Evolutionary conservation across 2,888 invertebrate genomes (phyloP).

Genomic region (Phengaris arion): DNA sequence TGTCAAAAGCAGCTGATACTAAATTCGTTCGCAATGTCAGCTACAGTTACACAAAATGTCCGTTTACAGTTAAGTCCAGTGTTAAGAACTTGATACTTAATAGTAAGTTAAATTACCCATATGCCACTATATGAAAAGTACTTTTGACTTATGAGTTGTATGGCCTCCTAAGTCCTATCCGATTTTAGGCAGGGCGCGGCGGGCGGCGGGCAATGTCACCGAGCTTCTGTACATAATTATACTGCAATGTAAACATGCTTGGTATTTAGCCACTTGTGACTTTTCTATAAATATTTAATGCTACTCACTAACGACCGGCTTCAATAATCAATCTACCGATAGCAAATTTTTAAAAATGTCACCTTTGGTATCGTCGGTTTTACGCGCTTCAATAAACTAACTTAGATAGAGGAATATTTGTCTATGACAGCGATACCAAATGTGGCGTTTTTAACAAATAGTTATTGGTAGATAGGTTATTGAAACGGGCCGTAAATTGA

Average conservation of each 20-base stretch:
- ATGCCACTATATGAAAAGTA: background rate
- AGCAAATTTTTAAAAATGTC: too few species aligned
- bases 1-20: background rate
- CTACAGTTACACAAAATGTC: background rate
- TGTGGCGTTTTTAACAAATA: too few species aligned
- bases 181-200: constrained; percentile 12
- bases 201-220: background rate
- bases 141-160: background rate
- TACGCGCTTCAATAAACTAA: too few species aligned
- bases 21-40: background rate
- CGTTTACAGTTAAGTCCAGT: background rate
- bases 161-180: constrained; percentile 14
- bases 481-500: background rate
- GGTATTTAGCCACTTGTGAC: background rate
- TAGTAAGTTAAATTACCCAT: background rate
- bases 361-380: too few species aligned
- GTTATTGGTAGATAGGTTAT: too few species aligned
- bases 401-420: too few species aligned
- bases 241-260: background rate
- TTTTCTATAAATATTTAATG: background rate
- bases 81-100: background rate
- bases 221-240: background rate
- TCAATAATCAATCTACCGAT: too few species aligned
- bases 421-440: too few species aligned
- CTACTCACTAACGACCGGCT: background rate